Percentiles rank a stretch among this genome's conserved stretches.
Evolutionary conservation across 2,797 vertebrate genomes (phyloP).

Genomic region (Phalanger gymnotis): DNA sequence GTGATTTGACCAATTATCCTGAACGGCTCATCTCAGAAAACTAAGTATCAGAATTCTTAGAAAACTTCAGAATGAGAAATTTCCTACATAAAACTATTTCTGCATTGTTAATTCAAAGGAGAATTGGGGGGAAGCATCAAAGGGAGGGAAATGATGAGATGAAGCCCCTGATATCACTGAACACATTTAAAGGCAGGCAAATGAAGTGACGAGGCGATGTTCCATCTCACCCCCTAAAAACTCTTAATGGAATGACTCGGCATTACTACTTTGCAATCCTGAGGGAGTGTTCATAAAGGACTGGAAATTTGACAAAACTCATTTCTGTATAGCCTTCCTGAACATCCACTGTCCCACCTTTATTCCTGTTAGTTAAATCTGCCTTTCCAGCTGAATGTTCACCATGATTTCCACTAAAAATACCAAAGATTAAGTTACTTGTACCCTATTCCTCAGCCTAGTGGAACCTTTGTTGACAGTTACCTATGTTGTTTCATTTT

Average conservation of each 20-base stretch:
- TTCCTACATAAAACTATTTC: slow-evolving; percentile 55
- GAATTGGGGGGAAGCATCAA: not conserved
- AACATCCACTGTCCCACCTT: not conserved
- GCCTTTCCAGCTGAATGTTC: slow-evolving; percentile 25
- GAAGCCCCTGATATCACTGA: slow-evolving; percentile 33
- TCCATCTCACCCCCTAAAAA: not conserved
- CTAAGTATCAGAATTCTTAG: slow-evolving; percentile 12
- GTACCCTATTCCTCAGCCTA: slow-evolving; percentile 18
- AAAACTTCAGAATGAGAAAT: slow-evolving; percentile 7
- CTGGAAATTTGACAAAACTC: not conserved
- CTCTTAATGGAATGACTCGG: slow-evolving; percentile 28
- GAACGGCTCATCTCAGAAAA: slow-evolving; percentile 51
- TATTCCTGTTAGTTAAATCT: not conserved
- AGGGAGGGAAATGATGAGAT: not conserved
- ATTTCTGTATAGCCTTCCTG: not conserved
- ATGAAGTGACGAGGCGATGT: slow-evolving; percentile 29
- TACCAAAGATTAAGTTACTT: slow-evolving; percentile 43
- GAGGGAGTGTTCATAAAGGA: slow-evolving; percentile 15
- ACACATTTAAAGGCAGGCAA: slow-evolving; percentile 33
- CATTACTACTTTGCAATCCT: not conserved
- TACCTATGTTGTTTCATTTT: slow-evolving; percentile 30
- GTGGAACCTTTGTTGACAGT: slow-evolving; percentile 39
- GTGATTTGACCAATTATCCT: not conserved
- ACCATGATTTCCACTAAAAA: slow-evolving; percentile 56
- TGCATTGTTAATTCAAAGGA: slow-evolving; percentile 39